Evolutionary conservation across 2,113 vertebrate genomes (phyloP).

Genomic region (Gallinago paraguaiae): DNA sequence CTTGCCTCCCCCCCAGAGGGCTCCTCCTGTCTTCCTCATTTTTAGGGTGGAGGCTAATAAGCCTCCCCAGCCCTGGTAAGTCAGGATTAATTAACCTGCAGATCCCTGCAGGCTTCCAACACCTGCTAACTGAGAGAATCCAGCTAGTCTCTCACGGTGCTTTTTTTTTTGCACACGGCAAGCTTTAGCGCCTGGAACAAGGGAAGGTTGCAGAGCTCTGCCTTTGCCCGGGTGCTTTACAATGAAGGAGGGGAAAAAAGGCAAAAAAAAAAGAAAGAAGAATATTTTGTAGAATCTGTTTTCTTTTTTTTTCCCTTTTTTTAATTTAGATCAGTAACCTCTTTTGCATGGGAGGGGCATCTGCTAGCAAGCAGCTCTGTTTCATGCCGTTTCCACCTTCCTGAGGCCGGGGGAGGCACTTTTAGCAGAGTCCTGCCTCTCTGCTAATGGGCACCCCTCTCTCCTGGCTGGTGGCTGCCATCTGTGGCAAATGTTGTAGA

Average conservation of each 20-base stretch:
- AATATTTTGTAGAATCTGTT: not conserved
- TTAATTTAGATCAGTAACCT: not conserved
- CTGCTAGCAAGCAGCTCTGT: not conserved
- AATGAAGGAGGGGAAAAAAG: too few species aligned
- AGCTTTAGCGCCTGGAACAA: conserved; percentile 17
- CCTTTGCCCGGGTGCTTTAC: not conserved
- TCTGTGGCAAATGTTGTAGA: conserved; percentile 13
- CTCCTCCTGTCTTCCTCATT: conserved; percentile 59
- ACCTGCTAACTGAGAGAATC: conserved; percentile 58
- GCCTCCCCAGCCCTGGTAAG: conserved; percentile 47
- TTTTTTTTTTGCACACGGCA: not conserved
- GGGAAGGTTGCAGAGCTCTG: not conserved
- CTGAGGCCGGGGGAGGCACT: not conserved
- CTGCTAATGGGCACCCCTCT: conserved; percentile 31
- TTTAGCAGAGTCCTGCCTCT: not conserved
- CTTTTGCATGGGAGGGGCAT: conserved; percentile 10
- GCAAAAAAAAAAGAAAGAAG: rapidly evolving
- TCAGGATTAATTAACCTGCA: conserved; percentile 67
- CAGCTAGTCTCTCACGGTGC: conserved; percentile 47
- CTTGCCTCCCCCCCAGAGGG: not conserved
- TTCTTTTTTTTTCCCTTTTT: not conserved
- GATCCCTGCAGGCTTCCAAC: conserved; percentile 63
- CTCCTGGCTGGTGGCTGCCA: conserved; percentile 17
- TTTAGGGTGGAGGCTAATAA: conserved; percentile 68
- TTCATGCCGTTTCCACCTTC: not conserved